Conservation (phyloP, 2,797 vertebrate genomes). For the Pseudotriccus pelzelni region DNA sequence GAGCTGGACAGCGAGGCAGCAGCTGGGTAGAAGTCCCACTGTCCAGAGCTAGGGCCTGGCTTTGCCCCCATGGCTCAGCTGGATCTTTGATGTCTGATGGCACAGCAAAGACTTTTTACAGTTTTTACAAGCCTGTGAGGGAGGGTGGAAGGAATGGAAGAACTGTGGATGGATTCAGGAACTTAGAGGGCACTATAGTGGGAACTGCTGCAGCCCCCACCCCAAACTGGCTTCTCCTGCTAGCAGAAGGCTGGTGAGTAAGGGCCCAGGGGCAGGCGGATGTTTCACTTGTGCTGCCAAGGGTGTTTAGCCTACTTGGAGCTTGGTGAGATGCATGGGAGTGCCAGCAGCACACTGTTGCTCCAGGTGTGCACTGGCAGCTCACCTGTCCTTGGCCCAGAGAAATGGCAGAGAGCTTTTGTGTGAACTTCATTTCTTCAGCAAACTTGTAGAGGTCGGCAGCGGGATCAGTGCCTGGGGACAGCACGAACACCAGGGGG, state of each 20-base stretch:
- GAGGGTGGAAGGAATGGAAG: neutral
- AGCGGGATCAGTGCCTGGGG: slow-evolving; percentile 89
- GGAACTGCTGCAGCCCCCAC: neutral
- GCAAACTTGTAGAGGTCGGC: slow-evolving; percentile 92
- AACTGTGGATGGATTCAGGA: neutral
- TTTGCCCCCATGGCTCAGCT: neutral
- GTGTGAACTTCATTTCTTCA: slow-evolving; percentile 90
- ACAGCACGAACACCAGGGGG: slow-evolving; percentile 89
- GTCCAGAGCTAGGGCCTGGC: neutral
- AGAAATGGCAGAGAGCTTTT: slow-evolving; percentile 89
- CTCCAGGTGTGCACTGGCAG: neutral
- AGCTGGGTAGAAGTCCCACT: neutral
- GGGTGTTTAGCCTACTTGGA: neutral
- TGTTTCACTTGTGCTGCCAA: neutral
- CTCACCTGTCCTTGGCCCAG: slow-evolving; percentile 92
- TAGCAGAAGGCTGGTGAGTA: neutral
- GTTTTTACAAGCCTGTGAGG: neutral
- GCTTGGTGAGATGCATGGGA: neutral
- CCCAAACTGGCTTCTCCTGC: neutral
- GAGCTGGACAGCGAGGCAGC: neutral
- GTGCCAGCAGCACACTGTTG: neutral
- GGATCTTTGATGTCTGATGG: neutral
- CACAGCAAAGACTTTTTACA: neutral
- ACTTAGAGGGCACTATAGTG: neutral
- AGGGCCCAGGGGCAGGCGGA: neutral